Evolutionary conservation across 2,797 vertebrate species (phyloP), one percentile per base, ranked within the genome.

Genomic region (Myoxocephalus aenaeus): DNA sequence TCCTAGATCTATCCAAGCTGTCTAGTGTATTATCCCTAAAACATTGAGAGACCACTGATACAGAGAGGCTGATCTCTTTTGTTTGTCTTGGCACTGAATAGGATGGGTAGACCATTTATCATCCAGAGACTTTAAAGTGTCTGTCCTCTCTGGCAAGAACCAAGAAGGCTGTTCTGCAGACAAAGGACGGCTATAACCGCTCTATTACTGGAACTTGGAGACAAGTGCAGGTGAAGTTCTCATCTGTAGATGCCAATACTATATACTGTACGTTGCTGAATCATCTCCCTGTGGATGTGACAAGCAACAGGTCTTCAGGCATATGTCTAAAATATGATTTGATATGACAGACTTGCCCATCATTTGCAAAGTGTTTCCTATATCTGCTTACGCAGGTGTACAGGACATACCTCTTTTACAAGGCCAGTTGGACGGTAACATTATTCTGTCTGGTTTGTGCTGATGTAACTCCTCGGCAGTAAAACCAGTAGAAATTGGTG

Each of bases 61-160:
- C 54, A 50, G 51, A 56, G 20, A 69, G 63, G 32, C 56, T 29
- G 65, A 67, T 73, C 18, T 65, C 69, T 40, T 58, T 20, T 44
- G 40, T 46, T 48, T 77, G 34, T 67, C 70, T 67, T 50, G 56
- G 51, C 46, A 73, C 32, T 64, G 61, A 71, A 44, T 71, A 27
- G 46, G 40, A 66, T 20, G 5, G 44, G 51, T 1, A 17, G 17
- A 58, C 53, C 18, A 61, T 84, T 88, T 40, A 82, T 86, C 81
- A 82, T 54, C 27, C 22, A 48, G 77, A 79, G 25, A 77, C 27
- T 69, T 75, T 68, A 17, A 58, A 73, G 46, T 44, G 48, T 48
- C 66, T 81, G 61, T 70, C 75, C 54, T 74, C 69, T 56, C 20
- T 50, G 61, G 6, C 6, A 5, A 76, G 42, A 67, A 68, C 68